A percentile compares a stretch with the other conserved stretches of the same genome.
phyloP scores from a whole-genome alignment of 2,797 vertebrate species.

The Myotis pilosus region DNA sequence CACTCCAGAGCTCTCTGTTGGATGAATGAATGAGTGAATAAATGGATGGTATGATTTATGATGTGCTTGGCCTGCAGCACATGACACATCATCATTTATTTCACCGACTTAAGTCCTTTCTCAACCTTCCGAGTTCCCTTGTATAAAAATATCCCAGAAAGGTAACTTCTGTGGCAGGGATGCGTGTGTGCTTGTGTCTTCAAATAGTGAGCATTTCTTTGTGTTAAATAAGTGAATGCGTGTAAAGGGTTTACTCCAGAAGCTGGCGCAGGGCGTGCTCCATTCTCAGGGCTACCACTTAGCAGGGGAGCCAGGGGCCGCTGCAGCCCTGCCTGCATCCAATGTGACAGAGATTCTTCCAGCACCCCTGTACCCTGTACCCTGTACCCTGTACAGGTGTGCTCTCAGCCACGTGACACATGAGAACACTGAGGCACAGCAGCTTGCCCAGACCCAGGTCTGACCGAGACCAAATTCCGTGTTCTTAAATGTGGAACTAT shows the following conservation, averaged over 20 bases:
- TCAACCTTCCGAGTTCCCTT: neutral
- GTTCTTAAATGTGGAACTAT: neutral
- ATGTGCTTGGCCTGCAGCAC: neutral
- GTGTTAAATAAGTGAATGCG: neutral
- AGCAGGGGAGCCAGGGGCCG: accelerated
- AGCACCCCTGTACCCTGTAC: neutral
- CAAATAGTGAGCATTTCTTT: neutral
- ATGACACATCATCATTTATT: neutral
- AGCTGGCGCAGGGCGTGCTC: accelerated
- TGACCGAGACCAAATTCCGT: neutral
- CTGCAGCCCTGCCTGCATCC: accelerated
- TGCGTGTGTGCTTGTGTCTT: accelerated
- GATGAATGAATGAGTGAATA: neutral
- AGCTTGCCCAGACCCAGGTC: neutral
- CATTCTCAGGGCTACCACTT: accelerated
- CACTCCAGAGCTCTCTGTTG: neutral
- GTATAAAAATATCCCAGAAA: neutral
- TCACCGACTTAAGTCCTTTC: neutral
- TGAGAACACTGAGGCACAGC: neutral
- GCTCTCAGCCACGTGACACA: neutral
- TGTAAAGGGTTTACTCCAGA: neutral
- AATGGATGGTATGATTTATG: accelerated
- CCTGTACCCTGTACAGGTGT: accelerated
- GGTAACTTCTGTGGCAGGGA: neutral
- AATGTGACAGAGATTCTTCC: accelerated